These are phyloP conservation scores for Betta splendens DNA, from an alignment of 2,797 vertebrate species.

Conservation along the genomic window DNA sequence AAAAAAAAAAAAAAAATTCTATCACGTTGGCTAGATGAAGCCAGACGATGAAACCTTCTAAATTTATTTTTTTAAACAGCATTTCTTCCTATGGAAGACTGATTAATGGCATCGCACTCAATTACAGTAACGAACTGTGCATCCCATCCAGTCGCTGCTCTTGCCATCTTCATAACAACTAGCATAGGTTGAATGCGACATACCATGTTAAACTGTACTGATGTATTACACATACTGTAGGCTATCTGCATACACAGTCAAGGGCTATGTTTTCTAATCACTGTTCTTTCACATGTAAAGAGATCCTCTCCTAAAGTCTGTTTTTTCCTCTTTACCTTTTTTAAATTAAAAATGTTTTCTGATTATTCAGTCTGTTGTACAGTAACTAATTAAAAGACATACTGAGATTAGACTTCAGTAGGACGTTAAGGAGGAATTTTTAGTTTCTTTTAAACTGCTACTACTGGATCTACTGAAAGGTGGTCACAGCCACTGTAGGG, in stretches of 20 bases:
- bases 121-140: constrained; percentile 44
- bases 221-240: constrained; percentile 26
- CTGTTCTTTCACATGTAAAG: constrained; percentile 20
- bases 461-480: not conserved
- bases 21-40: constrained; percentile 26
- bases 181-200: constrained; percentile 16
- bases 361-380: not conserved
- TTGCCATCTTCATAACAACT: constrained; percentile 18
- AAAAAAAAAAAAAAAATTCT: constrained; percentile 7
- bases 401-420: not conserved
- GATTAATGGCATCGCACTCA: constrained; percentile 35
- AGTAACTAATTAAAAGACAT: not conserved
- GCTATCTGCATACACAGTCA: constrained; percentile 37
- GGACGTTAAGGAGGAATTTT: not conserved
- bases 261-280: constrained; percentile 63
- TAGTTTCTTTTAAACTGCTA: constrained; percentile 4
- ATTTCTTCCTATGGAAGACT: constrained; percentile 84
- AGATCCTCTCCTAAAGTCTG: constrained; percentile 10
- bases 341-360: constrained; percentile 4
- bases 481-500: not conserved
- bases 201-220: constrained; percentile 13
- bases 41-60: constrained; percentile 15
- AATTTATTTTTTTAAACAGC: not conserved
- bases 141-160: constrained; percentile 33
- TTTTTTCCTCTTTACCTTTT: not conserved